Conservation (phyloP, 2,888 invertebrate genomes). For the Crocallis elinguaria region DNA sequence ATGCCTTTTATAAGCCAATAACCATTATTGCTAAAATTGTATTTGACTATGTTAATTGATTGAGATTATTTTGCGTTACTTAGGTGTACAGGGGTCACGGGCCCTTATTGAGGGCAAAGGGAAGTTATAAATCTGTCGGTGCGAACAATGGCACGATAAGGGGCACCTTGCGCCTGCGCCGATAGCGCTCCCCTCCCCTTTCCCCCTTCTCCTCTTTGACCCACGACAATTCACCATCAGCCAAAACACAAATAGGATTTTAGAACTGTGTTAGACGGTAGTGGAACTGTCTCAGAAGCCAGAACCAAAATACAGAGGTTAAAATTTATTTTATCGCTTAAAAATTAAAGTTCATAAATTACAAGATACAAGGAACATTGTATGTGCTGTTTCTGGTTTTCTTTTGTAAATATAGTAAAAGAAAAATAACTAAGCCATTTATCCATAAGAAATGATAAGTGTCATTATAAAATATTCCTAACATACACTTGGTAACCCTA, state of each 20-base stretch:
- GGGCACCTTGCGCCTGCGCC: constrained; percentile 75
- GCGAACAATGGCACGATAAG: constrained; percentile 83
- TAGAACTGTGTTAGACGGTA: constrained; percentile 30
- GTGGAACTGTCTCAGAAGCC: neutral
- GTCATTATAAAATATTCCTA: neutral
- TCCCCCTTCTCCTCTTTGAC: constrained; percentile 20
- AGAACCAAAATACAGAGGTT: neutral
- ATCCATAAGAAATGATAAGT: neutral
- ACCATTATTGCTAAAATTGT: neutral
- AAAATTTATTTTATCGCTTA: neutral
- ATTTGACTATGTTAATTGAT: neutral
- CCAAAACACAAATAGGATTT: constrained; percentile 41
- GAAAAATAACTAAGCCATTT: no score
- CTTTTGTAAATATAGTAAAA: no score
- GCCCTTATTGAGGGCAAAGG: constrained; percentile 84
- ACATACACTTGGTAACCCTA: constrained; percentile 22
- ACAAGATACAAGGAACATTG: no score
- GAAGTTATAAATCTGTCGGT: constrained; percentile 84
- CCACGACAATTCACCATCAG: constrained; percentile 30
- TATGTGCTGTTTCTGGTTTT: no score
- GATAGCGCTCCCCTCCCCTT: constrained; percentile 44
- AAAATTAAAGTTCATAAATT: neutral
- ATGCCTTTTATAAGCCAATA: no score
- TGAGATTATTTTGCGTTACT: constrained; percentile 25
- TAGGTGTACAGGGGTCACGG: constrained; percentile 71